These are phyloP conservation scores for Orycteropus afer DNA, from an alignment of 2,113 vertebrate species.

Conservation along the genomic window DNA sequence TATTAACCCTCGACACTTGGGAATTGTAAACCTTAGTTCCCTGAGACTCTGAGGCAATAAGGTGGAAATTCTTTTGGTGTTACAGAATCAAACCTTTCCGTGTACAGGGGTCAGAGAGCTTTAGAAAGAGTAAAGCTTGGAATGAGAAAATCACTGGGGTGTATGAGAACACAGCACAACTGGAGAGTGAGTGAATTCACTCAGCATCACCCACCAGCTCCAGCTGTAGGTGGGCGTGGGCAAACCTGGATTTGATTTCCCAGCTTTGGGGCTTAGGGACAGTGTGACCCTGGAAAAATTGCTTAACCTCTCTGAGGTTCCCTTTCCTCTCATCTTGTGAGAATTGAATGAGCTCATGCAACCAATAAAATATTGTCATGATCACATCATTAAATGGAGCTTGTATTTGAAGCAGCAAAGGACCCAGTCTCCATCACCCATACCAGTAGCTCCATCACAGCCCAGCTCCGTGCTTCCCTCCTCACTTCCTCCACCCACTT, in stretches of 20 bases:
- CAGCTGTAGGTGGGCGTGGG: not conserved
- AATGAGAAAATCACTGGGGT: conserved; percentile 4
- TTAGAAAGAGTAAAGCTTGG: not conserved
- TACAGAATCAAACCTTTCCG: conserved; percentile 46
- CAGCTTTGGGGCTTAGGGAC: not conserved
- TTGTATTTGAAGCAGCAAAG: not conserved
- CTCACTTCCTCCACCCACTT: not conserved
- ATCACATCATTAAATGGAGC: not conserved
- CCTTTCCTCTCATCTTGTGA: not conserved
- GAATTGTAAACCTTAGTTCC: conserved; percentile 57
- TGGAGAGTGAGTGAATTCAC: not conserved
- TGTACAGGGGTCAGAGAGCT: not conserved
- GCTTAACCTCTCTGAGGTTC: conserved; percentile 15
- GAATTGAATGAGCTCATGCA: not conserved
- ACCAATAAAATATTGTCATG: not conserved
- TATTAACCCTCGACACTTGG: conserved; percentile 49
- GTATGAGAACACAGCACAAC: not conserved
- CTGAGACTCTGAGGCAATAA: conserved; percentile 26
- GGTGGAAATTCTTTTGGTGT: not conserved
- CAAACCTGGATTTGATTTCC: not conserved
- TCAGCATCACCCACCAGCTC: not conserved
- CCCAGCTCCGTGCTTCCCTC: not conserved
- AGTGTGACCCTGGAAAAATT: conserved; percentile 44
- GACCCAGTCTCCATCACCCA: not conserved
- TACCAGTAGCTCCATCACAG: not conserved